Percentiles rank a stretch among this genome's conserved stretches.
These are phyloP conservation scores for Nebria salina DNA, from an alignment of 2,888 invertebrate genomes.

Conservation along the genomic window DNA sequence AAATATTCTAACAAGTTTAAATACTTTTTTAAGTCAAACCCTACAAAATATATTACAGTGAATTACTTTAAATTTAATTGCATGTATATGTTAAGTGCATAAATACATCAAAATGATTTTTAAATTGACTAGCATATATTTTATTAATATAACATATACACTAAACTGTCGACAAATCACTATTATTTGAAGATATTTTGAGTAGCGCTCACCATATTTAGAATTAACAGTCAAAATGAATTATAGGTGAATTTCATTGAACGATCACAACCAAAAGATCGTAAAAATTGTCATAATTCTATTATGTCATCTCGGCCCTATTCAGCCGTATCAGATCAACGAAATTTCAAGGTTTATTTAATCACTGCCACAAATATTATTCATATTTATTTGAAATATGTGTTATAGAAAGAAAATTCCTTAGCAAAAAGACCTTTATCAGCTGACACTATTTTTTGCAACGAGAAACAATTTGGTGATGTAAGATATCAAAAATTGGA, in stretches of 20 bases:
- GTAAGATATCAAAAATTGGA: constrained; percentile 9
- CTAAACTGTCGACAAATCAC: too few species aligned
- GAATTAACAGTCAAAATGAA: background rate
- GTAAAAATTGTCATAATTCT: constrained; percentile 25
- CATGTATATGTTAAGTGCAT: too few species aligned
- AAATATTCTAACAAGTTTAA: too few species aligned
- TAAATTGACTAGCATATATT: too few species aligned
- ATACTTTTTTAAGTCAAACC: too few species aligned
- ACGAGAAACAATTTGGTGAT: constrained; percentile 14
- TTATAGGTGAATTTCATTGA: constrained; percentile 32
- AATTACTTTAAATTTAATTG: too few species aligned
- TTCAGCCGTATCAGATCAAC: constrained; percentile 19
- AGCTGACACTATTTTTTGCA: constrained; percentile 36
- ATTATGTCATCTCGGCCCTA: constrained; percentile 31
- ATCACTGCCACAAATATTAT: background rate
- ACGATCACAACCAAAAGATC: constrained; percentile 18
- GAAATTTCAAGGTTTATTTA: constrained; percentile 7
- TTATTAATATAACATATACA: too few species aligned
- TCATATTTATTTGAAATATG: constrained; percentile 7
- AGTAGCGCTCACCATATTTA: background rate
- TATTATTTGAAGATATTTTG: background rate
- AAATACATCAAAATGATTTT: background rate
- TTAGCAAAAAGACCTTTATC: constrained; percentile 30
- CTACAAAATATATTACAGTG: too few species aligned
- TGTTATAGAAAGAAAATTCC: constrained; percentile 36